Evolutionary conservation across 1,140 invertebrate genomes (phyloP).

Genomic region (Apis dorsata): DNA sequence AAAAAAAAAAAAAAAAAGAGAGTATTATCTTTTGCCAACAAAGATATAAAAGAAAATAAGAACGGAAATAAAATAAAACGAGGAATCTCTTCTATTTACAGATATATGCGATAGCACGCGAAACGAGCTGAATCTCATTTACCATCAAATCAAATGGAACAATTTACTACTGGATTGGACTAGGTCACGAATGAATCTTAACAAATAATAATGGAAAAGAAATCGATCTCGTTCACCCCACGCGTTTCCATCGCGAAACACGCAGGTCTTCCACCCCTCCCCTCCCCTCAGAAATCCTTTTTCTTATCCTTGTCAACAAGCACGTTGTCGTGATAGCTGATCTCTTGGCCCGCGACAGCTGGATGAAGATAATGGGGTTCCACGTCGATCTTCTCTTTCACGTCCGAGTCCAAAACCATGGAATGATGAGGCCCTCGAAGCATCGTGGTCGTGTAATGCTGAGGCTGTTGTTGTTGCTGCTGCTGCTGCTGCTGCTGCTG

Average conservation of each 20-base stretch:
- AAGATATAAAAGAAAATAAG: background rate
- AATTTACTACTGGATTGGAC: constrained; percentile 10
- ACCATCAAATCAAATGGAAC: background rate
- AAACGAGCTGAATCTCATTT: background rate
- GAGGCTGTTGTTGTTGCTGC: constrained; percentile 59
- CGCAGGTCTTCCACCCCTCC: background rate
- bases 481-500: no score
- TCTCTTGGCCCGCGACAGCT: constrained; percentile 79
- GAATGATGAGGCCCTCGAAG: constrained; percentile 76
- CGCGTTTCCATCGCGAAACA: background rate
- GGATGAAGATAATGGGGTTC: constrained; percentile 80
- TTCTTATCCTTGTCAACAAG: constrained; percentile 76
- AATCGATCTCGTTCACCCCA: constrained; percentile 7
- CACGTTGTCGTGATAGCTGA: constrained; percentile 79
- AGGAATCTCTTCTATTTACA: constrained; percentile 30
- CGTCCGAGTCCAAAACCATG: constrained; percentile 74
- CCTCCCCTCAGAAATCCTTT: constrained; percentile 71
- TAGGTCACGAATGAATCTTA: constrained; percentile 30
- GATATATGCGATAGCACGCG: background rate
- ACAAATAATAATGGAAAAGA: constrained; percentile 16
- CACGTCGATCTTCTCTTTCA: constrained; percentile 80
- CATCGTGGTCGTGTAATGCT: constrained; percentile 67
- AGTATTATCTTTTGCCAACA: background rate
- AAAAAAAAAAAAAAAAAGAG: background rate
- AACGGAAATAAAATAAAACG: background rate